Conservation (phyloP, 2,888 invertebrate genomes). For the Suillia variegata region DNA sequence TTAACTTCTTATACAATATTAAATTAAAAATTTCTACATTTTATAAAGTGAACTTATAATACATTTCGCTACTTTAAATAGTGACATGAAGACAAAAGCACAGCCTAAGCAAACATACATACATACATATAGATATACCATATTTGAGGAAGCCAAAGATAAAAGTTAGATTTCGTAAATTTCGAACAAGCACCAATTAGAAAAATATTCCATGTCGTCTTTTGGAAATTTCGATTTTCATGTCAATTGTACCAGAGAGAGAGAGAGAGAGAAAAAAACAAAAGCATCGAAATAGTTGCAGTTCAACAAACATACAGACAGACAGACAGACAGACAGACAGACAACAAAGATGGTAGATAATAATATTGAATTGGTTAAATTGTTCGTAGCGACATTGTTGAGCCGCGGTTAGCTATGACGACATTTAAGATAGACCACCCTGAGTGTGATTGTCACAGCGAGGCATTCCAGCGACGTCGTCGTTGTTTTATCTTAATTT, state of each 20-base stretch:
- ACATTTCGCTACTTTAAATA: no score
- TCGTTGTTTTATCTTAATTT: neutral
- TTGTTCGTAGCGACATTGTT: neutral
- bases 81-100: no score
- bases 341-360: neutral
- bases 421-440: neutral
- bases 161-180: constrained; percentile 1
- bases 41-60: no score
- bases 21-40: no score
- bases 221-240: neutral
- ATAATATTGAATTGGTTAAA: neutral
- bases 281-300: no score
- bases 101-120: neutral
- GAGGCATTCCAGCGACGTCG: neutral
- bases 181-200: constrained; percentile 3
- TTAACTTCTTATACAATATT: no score
- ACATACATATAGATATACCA: neutral
- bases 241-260: neutral
- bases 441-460: neutral
- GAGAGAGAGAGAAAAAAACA: no score
- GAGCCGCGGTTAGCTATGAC: no score
- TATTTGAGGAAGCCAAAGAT: neutral
- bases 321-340: no score
- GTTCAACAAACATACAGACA: no score
- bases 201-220: neutral